Conservation (phyloP, 2,797 vertebrate species). For the Coregonus sp. region DNA sequence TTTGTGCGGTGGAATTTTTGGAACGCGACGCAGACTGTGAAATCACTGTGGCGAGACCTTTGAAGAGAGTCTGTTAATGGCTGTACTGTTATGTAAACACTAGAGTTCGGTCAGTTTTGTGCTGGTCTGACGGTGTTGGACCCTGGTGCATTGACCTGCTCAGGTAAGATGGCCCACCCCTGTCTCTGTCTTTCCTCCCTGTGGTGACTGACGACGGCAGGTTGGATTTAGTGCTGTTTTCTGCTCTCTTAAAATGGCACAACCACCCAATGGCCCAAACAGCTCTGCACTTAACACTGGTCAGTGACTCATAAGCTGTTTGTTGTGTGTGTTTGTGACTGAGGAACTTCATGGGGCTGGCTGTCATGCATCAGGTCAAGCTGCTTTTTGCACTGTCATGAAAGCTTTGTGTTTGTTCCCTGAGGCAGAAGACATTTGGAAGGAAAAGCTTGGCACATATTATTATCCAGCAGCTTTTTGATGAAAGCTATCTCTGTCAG, state of each 20-base stretch:
- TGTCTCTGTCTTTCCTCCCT: too few relatives aligned
- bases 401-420: background rate
- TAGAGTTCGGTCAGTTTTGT: conserved; percentile 11
- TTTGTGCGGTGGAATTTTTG: background rate
- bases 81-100: conserved; percentile 38
- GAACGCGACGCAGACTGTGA: background rate
- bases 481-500: background rate
- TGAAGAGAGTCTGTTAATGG: background rate
- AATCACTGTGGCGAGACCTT: too few relatives aligned
- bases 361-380: conserved; percentile 5
- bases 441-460: background rate
- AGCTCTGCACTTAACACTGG: background rate
- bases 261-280: background rate
- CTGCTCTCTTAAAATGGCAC: background rate
- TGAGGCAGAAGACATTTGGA: background rate
- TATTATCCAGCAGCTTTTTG: background rate
- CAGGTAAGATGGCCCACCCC: background rate
- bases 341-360: background rate
- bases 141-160: conserved; percentile 5
- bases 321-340: background rate
- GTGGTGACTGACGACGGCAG: background rate
- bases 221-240: conserved; percentile 10
- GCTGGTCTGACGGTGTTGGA: conserved; percentile 13
- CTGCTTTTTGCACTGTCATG: background rate
- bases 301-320: background rate